Evolutionary conservation across 2,797 vertebrate species (phyloP).

Genomic region (Pyrocephalus nanus): DNA sequence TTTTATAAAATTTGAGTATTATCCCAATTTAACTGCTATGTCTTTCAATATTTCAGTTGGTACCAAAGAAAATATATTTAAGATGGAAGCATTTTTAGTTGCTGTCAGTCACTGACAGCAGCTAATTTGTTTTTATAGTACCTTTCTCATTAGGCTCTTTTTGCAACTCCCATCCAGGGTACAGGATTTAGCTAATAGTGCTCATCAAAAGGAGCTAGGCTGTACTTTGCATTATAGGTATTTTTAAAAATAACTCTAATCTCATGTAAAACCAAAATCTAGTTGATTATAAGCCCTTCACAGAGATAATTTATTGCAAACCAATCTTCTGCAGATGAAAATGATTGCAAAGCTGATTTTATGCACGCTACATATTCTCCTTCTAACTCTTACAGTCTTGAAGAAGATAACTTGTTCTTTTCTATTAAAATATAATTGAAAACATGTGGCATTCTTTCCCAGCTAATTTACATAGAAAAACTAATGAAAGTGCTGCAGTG

Average conservation of each 20-base stretch:
- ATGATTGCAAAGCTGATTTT: slow-evolving; percentile 32
- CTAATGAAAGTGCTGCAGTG: slow-evolving; percentile 60
- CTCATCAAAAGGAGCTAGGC: not conserved
- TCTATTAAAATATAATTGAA: slow-evolving; percentile 70
- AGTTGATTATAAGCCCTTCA: slow-evolving; percentile 22
- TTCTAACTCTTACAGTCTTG: not conserved
- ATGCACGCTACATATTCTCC: not conserved
- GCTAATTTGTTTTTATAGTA: not conserved
- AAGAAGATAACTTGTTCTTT: slow-evolving; percentile 50
- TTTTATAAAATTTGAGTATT: not conserved
- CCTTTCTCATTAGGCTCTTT: not conserved
- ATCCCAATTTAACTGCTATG: not conserved
- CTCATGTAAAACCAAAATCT: slow-evolving; percentile 4
- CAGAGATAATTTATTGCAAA: slow-evolving; percentile 31
- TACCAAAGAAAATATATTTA: not conserved
- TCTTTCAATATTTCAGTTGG: not conserved
- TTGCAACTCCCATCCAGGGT: not conserved
- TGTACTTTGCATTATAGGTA: not conserved
- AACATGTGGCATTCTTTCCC: slow-evolving; percentile 42
- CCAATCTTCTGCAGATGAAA: slow-evolving; percentile 21
- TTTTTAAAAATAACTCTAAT: slow-evolving; percentile 15
- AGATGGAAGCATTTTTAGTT: not conserved
- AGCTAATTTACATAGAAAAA: slow-evolving; percentile 60
- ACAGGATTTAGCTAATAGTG: not conserved
- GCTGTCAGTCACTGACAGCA: not conserved